A percentile compares a stretch with the other conserved stretches of the same genome.
These are phyloP conservation scores for Pangasius djambal DNA, from an alignment of 2,797 vertebrate species.

Conservation along the genomic window DNA sequence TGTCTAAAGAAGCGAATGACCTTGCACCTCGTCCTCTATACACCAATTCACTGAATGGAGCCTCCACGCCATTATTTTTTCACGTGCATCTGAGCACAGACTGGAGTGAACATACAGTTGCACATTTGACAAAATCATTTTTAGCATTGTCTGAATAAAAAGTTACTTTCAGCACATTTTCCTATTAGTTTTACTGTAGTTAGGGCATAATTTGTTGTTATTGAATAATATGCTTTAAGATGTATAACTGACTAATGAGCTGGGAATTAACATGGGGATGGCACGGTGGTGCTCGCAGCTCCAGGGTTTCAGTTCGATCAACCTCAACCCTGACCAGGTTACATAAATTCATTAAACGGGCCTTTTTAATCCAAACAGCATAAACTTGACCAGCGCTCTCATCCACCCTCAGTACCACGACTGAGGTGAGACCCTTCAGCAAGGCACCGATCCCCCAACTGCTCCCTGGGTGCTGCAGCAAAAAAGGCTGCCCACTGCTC, in stretches of 20 bases:
- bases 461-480: too few species aligned
- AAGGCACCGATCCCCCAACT: too few species aligned
- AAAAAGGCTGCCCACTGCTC: too few species aligned
- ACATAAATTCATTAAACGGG: neutral
- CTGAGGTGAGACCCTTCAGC: too few species aligned
- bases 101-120: neutral
- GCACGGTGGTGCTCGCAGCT: neutral
- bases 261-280: neutral
- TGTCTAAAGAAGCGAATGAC: conserved; percentile 22
- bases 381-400: too few species aligned
- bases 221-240: neutral
- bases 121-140: neutral
- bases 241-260: neutral
- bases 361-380: neutral
- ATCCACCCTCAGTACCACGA: too few species aligned
- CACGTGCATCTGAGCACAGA: neutral
- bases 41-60: neutral
- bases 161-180: neutral
- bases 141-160: neutral
- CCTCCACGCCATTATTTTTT: neutral
- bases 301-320: too few species aligned
- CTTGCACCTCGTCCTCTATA: conserved; percentile 34
- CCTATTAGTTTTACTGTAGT: neutral
- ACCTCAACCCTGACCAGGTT: neutral
- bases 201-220: neutral